A percentile compares a stretch with the other conserved stretches of the same genome.
These are phyloP conservation scores for Neoitamus cyanurus DNA, from an alignment of 2,888 invertebrate genomes.

Conservation along the genomic window DNA sequence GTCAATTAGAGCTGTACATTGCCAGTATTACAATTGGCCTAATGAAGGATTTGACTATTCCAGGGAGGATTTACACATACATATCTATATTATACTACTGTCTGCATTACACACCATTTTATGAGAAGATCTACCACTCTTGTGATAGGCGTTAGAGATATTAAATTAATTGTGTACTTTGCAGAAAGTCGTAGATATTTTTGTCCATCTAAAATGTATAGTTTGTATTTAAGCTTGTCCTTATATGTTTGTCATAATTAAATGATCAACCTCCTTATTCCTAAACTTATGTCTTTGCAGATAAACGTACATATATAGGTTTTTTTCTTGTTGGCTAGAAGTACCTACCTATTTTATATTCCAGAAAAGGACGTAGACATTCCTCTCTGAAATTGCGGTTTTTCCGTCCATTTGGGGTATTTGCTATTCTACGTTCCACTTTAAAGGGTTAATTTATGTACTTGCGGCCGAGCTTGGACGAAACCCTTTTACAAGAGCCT, in stretches of 20 bases:
- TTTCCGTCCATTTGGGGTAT: not conserved
- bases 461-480: not conserved
- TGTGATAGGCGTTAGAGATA: not conserved
- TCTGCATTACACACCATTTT: constrained; percentile 48
- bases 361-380: not conserved
- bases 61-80: not conserved
- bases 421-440: not conserved
- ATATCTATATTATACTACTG: too few relatives aligned
- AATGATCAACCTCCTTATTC: not conserved
- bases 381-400: not conserved
- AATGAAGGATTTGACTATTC: not conserved
- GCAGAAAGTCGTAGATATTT: not conserved
- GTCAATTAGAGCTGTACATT: constrained; percentile 59
- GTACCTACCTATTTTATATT: not conserved
- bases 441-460: constrained; percentile 1
- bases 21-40: constrained; percentile 60
- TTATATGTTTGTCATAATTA: not conserved
- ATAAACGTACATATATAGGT: not conserved
- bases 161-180: not conserved
- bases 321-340: not conserved
- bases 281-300: not conserved
- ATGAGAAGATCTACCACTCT: constrained; percentile 45
- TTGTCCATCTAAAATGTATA: not conserved
- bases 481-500: not conserved
- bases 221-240: not conserved